Evolutionary conservation across 2,888 invertebrate species (phyloP), one percentile per base, ranked within the genome.

Genomic region (Pheosia gnoma): DNA sequence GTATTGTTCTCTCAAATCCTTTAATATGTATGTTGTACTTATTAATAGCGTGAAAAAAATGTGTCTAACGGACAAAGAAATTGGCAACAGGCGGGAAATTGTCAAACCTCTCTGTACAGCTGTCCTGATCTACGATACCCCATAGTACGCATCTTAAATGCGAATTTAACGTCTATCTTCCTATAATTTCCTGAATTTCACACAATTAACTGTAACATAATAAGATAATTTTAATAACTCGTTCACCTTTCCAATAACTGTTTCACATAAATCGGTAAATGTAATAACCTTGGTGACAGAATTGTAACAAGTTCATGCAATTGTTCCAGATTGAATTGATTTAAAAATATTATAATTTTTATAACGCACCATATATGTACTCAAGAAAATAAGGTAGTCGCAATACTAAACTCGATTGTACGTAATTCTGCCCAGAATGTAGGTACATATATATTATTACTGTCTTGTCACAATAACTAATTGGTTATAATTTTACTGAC

Each of bases 261-360:
- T 65, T 66, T 66, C 63, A 67, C 58, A 72, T 74, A 68, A 66
- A 73, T 67, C 59, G 67, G 67, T 72, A 71, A 67, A 13, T 66
- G 65, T 64, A 54, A 55, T 58, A 70, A 61, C 81, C 82, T 81
- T 80, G 77, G 60, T 60, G 60, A 64, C 66, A 71, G 65, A 72
- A 71, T 70, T 73, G 67, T 68, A 72, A 71, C 63, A 69, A 77
- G 66, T 72, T 61, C 60, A 68, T 66, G 61, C 68, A 66, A 74
- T 77, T 77, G 75, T 77, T 78, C 74, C 68, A 77, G 65, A 79
- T 80, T 73, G 66, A 65, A 71, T 69, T 66, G 65, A 56, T 61
- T 58, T 45, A 59, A 61, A 67, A 57, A 38, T 59, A 55, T 58
- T 36, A 25, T 25, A 8, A 36, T 61, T 61, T 52, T 68, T 45